A percentile compares a stretch with the other conserved stretches of the same genome.
Conservation (phyloP, 2,888 invertebrate genomes). For the Eupithecia vulgata region DNA sequence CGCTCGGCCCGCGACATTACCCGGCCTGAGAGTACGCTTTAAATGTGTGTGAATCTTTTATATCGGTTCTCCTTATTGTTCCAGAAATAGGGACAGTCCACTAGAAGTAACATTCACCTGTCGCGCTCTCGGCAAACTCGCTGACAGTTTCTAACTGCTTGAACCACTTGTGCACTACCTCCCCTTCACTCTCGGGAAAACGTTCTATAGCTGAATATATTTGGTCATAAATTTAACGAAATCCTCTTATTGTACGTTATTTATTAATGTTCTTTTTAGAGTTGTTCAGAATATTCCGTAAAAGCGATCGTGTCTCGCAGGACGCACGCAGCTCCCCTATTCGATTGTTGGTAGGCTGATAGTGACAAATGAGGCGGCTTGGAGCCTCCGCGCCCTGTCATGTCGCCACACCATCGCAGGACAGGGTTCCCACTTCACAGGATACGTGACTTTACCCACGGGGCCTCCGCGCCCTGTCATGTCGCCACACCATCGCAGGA, state of each 20-base stretch:
- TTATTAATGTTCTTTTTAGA: background rate
- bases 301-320: background rate
- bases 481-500: too few relatives aligned
- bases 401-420: slow-evolving; percentile 21
- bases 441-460: too few relatives aligned
- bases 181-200: background rate
- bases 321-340: slow-evolving; percentile 8
- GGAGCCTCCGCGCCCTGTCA: slow-evolving; percentile 43
- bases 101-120: too few relatives aligned
- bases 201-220: background rate
- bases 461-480: too few relatives aligned
- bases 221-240: background rate
- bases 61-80: too few relatives aligned
- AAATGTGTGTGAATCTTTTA: too few relatives aligned
- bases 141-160: slow-evolving; percentile 18
- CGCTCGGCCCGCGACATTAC: too few relatives aligned
- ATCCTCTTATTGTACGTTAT: background rate
- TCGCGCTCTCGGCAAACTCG: slow-evolving; percentile 11
- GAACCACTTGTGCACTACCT: too few relatives aligned
- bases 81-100: too few relatives aligned
- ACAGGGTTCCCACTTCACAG: slow-evolving; percentile 30
- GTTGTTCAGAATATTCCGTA: background rate
- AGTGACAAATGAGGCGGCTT: slow-evolving; percentile 58
- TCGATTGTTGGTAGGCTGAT: slow-evolving; percentile 49
- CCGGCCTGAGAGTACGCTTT: too few relatives aligned